A percentile compares a stretch with the other conserved stretches of the same genome.
Conservation (phyloP, 2,113 vertebrate species). For the Leiothrix lutea region DNA sequence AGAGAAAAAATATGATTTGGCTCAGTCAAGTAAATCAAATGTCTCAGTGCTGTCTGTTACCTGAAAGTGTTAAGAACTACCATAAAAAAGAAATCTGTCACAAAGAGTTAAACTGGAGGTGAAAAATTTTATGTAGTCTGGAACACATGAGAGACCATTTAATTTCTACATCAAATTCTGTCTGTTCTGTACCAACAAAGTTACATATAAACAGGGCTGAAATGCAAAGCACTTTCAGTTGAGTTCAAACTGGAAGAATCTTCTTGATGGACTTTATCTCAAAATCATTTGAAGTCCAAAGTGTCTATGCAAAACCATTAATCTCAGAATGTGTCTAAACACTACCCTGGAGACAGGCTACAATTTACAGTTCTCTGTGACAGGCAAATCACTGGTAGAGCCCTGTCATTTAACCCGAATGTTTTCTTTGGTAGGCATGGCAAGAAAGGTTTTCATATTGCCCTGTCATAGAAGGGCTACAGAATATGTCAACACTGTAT, state of each 20-base stretch:
- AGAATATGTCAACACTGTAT: conserved; percentile 61
- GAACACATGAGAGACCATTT: background rate
- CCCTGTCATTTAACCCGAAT: conserved; percentile 70
- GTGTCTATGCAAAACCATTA: conserved; percentile 79
- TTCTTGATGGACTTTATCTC: conserved; percentile 66
- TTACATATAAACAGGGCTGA: background rate
- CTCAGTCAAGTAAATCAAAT: background rate
- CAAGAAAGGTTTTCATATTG: conserved; percentile 57
- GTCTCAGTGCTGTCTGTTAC: background rate
- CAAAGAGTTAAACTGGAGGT: background rate
- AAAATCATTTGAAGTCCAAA: conserved; percentile 70
- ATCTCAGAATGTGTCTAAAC: conserved; percentile 79
- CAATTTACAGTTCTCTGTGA: conserved; percentile 73
- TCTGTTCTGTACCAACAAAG: background rate
- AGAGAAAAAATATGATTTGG: background rate
- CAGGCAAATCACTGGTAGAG: conserved; percentile 69
- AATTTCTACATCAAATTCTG: conserved; percentile 18
- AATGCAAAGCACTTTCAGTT: conserved; percentile 24
- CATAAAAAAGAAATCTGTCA: background rate
- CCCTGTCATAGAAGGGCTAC: conserved; percentile 59
- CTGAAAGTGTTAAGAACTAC: conserved; percentile 13
- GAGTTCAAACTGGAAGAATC: conserved; percentile 51
- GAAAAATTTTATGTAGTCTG: background rate
- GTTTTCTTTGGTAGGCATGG: conserved; percentile 63
- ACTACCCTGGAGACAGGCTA: conserved; percentile 73